phyloP scores from a whole-genome alignment of 2,113 vertebrate genomes.

The Strigops habroptila region DNA sequence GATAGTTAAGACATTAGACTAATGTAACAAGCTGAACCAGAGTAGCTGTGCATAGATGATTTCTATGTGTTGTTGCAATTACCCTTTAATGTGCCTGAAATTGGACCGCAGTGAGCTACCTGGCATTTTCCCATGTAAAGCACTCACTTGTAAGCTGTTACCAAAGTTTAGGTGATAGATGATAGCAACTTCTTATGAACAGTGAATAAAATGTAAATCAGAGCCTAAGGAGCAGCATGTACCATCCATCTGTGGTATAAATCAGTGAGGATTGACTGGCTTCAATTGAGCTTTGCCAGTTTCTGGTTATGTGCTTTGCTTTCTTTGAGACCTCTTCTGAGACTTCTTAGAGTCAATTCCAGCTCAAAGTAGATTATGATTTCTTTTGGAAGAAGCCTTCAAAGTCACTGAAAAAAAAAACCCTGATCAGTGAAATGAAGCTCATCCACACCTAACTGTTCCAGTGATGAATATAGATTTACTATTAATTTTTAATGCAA shows the following conservation, averaged over 20 bases:
- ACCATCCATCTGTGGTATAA: background rate
- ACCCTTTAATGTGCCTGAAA: background rate
- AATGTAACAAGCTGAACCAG: background rate
- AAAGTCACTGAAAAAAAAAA: background rate
- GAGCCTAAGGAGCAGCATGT: background rate
- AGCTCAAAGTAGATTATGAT: background rate
- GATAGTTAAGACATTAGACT: background rate
- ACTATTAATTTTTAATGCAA: background rate
- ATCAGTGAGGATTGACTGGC: rapidly evolving
- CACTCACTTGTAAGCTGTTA: background rate
- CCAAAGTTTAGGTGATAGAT: background rate
- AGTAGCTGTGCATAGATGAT: background rate
- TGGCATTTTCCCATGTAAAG: background rate
- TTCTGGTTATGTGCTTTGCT: background rate
- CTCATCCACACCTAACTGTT: background rate
- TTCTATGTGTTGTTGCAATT: background rate
- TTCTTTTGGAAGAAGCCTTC: background rate
- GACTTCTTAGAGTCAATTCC: background rate
- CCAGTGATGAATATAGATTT: background rate
- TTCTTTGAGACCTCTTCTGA: background rate
- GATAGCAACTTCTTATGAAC: rapidly evolving
- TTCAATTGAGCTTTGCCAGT: background rate
- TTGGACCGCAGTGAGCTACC: background rate
- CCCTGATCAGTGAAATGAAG: background rate
- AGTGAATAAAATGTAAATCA: background rate